Percentiles rank a stretch among this genome's conserved stretches.
These are phyloP conservation scores for Heliconius sara DNA, from an alignment of 2,888 invertebrate species.

Conservation along the genomic window DNA sequence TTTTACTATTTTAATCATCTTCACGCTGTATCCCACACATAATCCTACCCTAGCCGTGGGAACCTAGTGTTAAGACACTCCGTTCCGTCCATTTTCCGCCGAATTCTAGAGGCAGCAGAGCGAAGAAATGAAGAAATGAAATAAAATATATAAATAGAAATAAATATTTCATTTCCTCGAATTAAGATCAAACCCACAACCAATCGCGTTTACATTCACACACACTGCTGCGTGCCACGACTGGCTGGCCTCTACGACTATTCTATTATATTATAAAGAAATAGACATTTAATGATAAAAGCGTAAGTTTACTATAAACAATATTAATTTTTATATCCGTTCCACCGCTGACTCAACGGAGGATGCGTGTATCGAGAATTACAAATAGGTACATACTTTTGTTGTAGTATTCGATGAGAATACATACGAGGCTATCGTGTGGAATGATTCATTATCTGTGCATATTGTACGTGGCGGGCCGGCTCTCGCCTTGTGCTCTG, in stretches of 20 bases:
- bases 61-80: too few relatives aligned
- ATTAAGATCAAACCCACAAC: too few relatives aligned
- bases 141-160: too few relatives aligned
- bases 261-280: background rate
- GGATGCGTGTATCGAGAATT: constrained; percentile 63
- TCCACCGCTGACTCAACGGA: constrained; percentile 51
- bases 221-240: too few relatives aligned
- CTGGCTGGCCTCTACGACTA: too few relatives aligned
- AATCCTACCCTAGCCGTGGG: too few relatives aligned
- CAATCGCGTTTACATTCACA: too few relatives aligned
- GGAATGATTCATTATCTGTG: constrained; percentile 52
- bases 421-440: constrained; percentile 53
- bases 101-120: too few relatives aligned
- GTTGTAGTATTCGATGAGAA: constrained; percentile 51
- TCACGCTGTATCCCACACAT: too few relatives aligned
- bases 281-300: background rate
- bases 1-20: background rate
- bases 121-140: too few relatives aligned
- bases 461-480: constrained; percentile 41
- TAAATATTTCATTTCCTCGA: too few relatives aligned
- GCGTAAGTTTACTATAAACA: constrained; percentile 25
- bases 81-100: too few relatives aligned
- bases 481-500: constrained; percentile 41
- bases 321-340: constrained; percentile 45
- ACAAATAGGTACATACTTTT: constrained; percentile 59